Evolutionary conservation across 2,888 invertebrate species (phyloP).

Genomic region (Stenotaenia linearis): DNA sequence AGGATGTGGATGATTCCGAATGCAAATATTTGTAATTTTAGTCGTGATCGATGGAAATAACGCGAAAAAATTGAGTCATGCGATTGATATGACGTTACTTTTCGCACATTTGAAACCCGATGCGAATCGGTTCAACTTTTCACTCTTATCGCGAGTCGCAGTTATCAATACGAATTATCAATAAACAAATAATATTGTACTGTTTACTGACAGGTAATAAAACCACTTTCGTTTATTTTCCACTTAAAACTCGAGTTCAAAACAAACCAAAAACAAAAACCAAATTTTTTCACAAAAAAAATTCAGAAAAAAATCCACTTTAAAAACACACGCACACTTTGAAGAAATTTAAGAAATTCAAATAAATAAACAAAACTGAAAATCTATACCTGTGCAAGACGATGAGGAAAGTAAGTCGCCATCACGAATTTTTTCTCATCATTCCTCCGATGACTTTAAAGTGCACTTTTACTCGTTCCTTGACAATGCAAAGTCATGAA

Average conservation of each 20-base stretch:
- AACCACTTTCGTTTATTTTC: neutral
- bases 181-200: neutral
- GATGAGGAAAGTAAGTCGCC: conserved; percentile 1
- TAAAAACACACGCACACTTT: too few species aligned
- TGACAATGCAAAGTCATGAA: neutral
- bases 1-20: neutral
- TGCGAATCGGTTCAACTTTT: neutral
- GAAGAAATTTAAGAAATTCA: neutral
- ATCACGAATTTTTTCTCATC: neutral
- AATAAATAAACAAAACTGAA: neutral
- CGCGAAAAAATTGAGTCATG: neutral
- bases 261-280: neutral
- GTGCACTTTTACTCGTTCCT: neutral
- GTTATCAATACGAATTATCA: neutral
- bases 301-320: too few species aligned
- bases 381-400: neutral
- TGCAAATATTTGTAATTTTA: neutral
- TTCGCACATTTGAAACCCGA: neutral
- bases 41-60: neutral
- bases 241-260: neutral
- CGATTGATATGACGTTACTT: neutral
- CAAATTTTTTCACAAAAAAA: neutral
- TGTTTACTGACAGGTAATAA: neutral
- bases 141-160: neutral
- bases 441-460: neutral